Conservation (phyloP, 1,140 invertebrate genomes). For the Akabosia matsudoensis region DNA sequence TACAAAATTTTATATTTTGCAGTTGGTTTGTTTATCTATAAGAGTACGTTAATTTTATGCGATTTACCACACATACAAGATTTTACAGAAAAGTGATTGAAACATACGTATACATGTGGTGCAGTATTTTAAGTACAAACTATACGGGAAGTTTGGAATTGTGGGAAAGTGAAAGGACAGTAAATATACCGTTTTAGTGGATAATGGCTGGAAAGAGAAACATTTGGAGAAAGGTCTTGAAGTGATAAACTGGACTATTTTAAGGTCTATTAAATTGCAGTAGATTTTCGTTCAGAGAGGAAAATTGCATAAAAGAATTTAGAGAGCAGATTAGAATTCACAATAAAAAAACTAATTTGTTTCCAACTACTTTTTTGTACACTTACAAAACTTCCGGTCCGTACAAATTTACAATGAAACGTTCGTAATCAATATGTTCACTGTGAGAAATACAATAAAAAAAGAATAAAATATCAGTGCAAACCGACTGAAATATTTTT, state of each 20-base stretch:
- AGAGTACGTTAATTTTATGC: not conserved
- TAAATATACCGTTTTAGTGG: no score
- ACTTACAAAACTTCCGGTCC: constrained; percentile 51
- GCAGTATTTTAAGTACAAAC: no score
- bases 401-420: constrained; percentile 52
- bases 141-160: no score
- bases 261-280: no score
- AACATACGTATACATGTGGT: no score
- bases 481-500: no score
- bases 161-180: no score
- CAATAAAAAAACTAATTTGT: not conserved
- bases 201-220: no score
- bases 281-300: no score
- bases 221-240: no score
- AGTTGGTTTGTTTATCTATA: constrained; percentile 1
- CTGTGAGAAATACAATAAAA: constrained; percentile 41
- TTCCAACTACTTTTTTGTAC: constrained; percentile 20
- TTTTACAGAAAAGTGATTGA: no score
- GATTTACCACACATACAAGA: not conserved
- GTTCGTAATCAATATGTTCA: constrained; percentile 48
- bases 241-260: no score
- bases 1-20: not conserved
- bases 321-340: not conserved
- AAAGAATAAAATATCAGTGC: constrained; percentile 22
- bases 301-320: not conserved